phyloP scores from a whole-genome alignment of 2,113 vertebrate species.

The Pluvialis apricaria region DNA sequence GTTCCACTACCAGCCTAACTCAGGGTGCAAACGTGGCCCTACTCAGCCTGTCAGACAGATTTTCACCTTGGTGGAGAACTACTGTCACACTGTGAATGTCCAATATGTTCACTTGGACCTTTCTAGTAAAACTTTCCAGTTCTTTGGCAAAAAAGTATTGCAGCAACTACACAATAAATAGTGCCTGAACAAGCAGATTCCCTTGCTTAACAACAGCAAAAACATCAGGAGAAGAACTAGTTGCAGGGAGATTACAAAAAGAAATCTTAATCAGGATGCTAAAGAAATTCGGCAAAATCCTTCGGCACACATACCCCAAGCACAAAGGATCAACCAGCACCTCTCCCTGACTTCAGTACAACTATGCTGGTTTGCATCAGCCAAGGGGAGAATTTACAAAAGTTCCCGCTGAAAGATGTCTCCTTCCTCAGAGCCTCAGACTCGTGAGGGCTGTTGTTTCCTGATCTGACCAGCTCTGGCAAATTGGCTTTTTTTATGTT shows the following conservation, averaged over 20 bases:
- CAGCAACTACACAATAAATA: neutral
- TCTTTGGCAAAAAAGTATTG: neutral
- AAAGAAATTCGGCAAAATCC: neutral
- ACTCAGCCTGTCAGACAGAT: neutral
- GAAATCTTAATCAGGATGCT: neutral
- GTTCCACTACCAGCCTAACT: neutral
- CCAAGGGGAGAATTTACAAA: neutral
- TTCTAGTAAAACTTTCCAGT: neutral
- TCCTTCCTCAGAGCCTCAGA: neutral
- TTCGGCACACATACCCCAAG: neutral
- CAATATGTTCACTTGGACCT: neutral
- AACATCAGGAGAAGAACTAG: neutral
- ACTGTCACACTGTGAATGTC: neutral
- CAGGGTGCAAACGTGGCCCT: neutral
- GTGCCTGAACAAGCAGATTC: neutral
- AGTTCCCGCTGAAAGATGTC: neutral
- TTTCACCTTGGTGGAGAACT: neutral
- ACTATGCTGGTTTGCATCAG: neutral
- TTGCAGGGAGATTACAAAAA: neutral
- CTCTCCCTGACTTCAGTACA: neutral
- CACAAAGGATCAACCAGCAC: neutral
- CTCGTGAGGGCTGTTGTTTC: neutral
- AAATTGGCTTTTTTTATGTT: neutral
- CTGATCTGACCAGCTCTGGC: neutral
- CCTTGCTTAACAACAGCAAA: neutral